Evolutionary conservation across 1,140 invertebrate genomes (phyloP).

Genomic region (Camponotus pennsylvanicus): DNA sequence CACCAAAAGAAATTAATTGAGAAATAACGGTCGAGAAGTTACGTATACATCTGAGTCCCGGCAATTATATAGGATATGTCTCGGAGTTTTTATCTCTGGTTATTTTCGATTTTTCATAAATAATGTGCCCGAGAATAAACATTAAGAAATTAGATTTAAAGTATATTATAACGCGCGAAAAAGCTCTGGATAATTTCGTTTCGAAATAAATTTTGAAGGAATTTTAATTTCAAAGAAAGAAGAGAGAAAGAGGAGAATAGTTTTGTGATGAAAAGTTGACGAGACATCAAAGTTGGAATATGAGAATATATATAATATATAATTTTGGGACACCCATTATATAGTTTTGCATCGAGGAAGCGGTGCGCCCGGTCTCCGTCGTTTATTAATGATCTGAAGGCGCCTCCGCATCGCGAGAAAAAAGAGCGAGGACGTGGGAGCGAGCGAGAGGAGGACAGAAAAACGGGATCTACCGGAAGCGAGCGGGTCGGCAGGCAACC

Average conservation of each 20-base stretch:
- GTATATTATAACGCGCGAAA: background rate
- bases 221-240: background rate
- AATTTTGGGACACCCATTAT: background rate
- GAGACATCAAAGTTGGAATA: background rate
- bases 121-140: background rate
- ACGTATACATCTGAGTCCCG: background rate
- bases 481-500: slow-evolving; percentile 5
- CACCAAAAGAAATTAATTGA: slow-evolving; percentile 31
- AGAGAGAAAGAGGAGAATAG: background rate
- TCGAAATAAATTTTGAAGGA: background rate
- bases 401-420: background rate
- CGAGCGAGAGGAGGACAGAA: slow-evolving; percentile 62
- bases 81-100: background rate
- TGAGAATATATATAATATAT: background rate
- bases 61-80: background rate
- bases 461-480: slow-evolving; percentile 68
- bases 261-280: background rate
- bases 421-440: slow-evolving; percentile 57
- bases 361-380: background rate
- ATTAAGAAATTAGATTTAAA: background rate
- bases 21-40: slow-evolving; percentile 13
- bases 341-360: background rate
- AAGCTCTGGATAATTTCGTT: no score
- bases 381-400: slow-evolving; percentile 36
- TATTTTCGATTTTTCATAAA: background rate